Evolutionary conservation across 2,888 invertebrate species (phyloP).

Genomic region (Perithous albicinctus): DNA sequence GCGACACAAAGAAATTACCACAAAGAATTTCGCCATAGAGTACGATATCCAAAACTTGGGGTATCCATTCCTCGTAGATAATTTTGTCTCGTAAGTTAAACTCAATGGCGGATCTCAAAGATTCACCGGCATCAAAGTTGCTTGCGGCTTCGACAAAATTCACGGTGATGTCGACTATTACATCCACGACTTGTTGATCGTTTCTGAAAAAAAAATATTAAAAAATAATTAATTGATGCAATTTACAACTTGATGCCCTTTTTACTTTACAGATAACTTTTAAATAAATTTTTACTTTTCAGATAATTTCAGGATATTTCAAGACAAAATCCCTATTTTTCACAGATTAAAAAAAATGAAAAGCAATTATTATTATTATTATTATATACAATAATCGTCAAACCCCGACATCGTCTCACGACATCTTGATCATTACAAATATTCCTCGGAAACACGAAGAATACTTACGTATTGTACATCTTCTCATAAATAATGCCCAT

Average conservation of each 20-base stretch:
- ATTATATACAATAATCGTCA: too few species aligned
- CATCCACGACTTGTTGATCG: constrained; percentile 67
- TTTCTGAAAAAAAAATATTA: constrained; percentile 65
- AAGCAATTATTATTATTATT: too few species aligned
- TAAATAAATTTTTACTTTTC: too few species aligned
- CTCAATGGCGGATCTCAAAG: constrained; percentile 74
- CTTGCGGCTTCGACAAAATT: constrained; percentile 75
- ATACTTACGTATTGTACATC: constrained; percentile 77
- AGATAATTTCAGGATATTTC: too few species aligned
- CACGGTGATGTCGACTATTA: constrained; percentile 73
- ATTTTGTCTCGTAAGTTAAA: constrained; percentile 71
- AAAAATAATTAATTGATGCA: too few species aligned
- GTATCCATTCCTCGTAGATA: constrained; percentile 74
- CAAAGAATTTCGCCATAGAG: constrained; percentile 80
- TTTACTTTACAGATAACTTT: too few species aligned
- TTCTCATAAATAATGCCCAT: constrained; percentile 79
- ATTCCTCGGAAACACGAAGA: constrained; percentile 10
- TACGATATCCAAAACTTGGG: constrained; percentile 75
- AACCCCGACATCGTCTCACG: too few species aligned
- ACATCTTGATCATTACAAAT: too few species aligned
- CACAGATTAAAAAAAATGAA: too few species aligned
- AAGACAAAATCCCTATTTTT: too few species aligned
- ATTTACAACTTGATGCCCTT: too few species aligned
- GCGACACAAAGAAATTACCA: constrained; percentile 78
- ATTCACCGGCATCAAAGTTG: constrained; percentile 65